phyloP scores from a whole-genome alignment of 2,888 invertebrate genomes.

The Drosophila anomelani region DNA sequence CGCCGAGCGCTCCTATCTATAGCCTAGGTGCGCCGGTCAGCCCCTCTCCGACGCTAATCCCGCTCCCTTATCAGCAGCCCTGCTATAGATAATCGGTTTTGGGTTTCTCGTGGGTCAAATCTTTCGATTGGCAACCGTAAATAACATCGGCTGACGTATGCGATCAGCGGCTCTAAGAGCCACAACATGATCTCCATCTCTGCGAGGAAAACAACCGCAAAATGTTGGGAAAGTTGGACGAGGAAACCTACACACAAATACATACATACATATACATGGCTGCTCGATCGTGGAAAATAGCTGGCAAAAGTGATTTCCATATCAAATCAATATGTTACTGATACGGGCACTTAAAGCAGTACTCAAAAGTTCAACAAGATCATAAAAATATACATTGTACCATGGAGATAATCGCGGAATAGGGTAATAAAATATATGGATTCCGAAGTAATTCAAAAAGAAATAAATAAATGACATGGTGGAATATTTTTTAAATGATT shows the following conservation, averaged over 20 bases:
- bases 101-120: conserved; percentile 66
- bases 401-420: neutral
- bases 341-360: conserved; percentile 8
- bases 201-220: conserved; percentile 36
- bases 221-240: neutral
- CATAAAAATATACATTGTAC: conserved; percentile 17
- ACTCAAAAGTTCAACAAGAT: conserved; percentile 20
- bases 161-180: conserved; percentile 1
- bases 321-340: conserved; percentile 24
- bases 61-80: conserved; percentile 57
- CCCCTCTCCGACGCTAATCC: conserved; percentile 31
- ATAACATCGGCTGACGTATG: conserved; percentile 43
- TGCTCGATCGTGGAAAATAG: neutral
- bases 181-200: conserved; percentile 27
- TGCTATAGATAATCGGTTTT: conserved; percentile 59
- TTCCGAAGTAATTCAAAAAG: neutral
- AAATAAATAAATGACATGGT: neutral
- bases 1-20: conserved; percentile 60
- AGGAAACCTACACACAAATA: neutral
- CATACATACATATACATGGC: conserved; percentile 1
- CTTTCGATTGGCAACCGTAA: conserved; percentile 40
- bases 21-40: conserved; percentile 38
- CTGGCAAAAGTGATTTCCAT: conserved; percentile 31
- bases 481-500: neutral
- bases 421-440: neutral